Percentiles rank a stretch among this genome's conserved stretches.
These are phyloP conservation scores for Phyllotreta cruciferae DNA, from an alignment of 2,888 invertebrate genomes.

Conservation along the genomic window DNA sequence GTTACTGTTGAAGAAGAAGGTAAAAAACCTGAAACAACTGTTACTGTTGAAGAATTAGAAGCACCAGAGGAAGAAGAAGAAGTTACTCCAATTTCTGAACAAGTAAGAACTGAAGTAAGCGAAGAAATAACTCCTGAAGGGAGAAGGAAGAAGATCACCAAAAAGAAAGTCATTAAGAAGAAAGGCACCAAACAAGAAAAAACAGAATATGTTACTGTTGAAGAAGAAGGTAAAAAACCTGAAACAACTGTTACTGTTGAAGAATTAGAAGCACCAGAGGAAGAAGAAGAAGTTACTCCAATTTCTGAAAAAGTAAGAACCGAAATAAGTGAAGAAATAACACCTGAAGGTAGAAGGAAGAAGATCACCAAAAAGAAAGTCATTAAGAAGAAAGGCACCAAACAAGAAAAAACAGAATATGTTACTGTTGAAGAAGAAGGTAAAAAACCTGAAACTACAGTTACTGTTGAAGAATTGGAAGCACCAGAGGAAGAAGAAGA, in stretches of 20 bases:
- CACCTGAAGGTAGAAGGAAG: conserved; percentile 34
- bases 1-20: conserved; percentile 56
- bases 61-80: conserved; percentile 40
- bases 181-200: conserved; percentile 54
- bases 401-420: conserved; percentile 54
- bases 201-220: conserved; percentile 47
- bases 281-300: conserved; percentile 55
- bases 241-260: conserved; percentile 53
- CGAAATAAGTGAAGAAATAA: conserved; percentile 30
- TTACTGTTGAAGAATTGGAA: conserved; percentile 53
- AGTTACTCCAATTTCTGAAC: conserved; percentile 47
- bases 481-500: conserved; percentile 49
- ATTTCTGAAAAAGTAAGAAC: conserved; percentile 58
- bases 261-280: conserved; percentile 47
- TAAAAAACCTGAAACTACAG: conserved; percentile 47
- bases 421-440: conserved; percentile 52
- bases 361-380: conserved; percentile 49
- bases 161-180: conserved; percentile 57
- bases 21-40: conserved; percentile 56
- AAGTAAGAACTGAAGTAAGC: conserved; percentile 52
- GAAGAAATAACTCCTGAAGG: conserved; percentile 45
- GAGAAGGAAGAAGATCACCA: conserved; percentile 39
- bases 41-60: conserved; percentile 44
- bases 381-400: conserved; percentile 48
- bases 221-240: conserved; percentile 59